A percentile compares a stretch with the other conserved stretches of the same genome.
Conservation (phyloP, 2,888 invertebrate genomes). For the Aphodius granarius region DNA sequence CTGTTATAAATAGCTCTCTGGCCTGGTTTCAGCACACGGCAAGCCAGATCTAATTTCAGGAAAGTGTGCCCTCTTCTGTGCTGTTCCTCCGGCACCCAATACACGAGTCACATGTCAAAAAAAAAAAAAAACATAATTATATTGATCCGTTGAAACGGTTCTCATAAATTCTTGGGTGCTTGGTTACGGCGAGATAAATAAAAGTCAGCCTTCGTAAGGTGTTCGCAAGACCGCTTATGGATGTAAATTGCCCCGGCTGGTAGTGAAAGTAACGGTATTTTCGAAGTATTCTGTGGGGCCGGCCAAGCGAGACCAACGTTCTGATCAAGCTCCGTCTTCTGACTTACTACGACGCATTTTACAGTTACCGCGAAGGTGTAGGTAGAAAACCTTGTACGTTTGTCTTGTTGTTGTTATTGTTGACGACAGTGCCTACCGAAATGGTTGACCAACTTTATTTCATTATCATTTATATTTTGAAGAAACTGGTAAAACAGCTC, state of each 20-base stretch:
- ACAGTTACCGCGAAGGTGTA: not conserved
- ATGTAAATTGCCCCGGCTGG: not conserved
- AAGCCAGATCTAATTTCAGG: slow-evolving; percentile 36
- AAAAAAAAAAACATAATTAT: no score
- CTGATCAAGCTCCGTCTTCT: not conserved
- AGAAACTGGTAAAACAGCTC: no score
- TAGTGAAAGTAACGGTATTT: not conserved
- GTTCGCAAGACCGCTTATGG: not conserved
- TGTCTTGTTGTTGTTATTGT: not conserved
- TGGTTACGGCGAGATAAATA: not conserved
- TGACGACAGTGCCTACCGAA: no score
- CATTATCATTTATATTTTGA: no score
- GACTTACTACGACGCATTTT: not conserved
- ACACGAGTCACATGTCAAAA: not conserved
- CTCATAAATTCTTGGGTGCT: not conserved
- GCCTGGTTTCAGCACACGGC: slow-evolving; percentile 27
- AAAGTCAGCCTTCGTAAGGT: not conserved
- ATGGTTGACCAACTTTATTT: no score
- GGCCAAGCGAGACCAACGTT: not conserved
- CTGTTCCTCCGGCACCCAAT: not conserved
- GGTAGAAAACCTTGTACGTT: not conserved
- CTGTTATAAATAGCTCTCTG: slow-evolving; percentile 33
- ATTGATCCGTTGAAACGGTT: no score
- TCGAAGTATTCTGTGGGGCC: not conserved
- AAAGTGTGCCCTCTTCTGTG: slow-evolving; percentile 15